Percentiles rank a stretch among this genome's conserved stretches.
Conservation (phyloP, 1,140 invertebrate genomes). For the Pseudomyrmex flavicornis region DNA sequence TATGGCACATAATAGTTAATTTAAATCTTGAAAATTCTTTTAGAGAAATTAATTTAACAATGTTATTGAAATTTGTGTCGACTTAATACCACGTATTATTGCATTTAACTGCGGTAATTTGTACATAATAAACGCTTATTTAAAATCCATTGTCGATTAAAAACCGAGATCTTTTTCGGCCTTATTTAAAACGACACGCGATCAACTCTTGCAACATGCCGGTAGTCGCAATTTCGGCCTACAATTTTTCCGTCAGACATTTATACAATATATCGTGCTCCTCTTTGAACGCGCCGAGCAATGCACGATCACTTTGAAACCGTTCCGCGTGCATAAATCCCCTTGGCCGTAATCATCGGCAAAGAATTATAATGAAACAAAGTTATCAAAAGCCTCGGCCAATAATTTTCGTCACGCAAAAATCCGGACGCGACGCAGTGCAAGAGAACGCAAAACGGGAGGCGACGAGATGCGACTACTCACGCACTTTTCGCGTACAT, state of each 20-base stretch:
- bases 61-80: neutral
- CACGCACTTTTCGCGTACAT: constrained; percentile 28
- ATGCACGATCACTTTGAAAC: neutral
- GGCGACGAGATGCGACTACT: neutral
- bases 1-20: no score
- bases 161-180: neutral
- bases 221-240: constrained; percentile 15
- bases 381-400: neutral
- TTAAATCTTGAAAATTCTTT: neutral
- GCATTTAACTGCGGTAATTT: neutral
- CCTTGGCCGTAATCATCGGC: no score
- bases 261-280: neutral
- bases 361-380: neutral
- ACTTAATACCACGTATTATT: neutral
- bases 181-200: neutral
- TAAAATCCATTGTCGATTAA: constrained; percentile 7
- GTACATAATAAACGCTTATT: neutral
- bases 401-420: constrained; percentile 28
- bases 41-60: neutral
- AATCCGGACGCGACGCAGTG: neutral
- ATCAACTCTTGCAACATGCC: constrained; percentile 8
- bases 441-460: neutral
- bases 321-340: constrained; percentile 8
- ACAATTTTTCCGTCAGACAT: constrained; percentile 32
- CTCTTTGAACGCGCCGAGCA: neutral